Percentiles rank a stretch among this genome's conserved stretches.
Evolutionary conservation across 2,113 vertebrate species (phyloP).

Genomic region (Synodontis membranacea): DNA sequence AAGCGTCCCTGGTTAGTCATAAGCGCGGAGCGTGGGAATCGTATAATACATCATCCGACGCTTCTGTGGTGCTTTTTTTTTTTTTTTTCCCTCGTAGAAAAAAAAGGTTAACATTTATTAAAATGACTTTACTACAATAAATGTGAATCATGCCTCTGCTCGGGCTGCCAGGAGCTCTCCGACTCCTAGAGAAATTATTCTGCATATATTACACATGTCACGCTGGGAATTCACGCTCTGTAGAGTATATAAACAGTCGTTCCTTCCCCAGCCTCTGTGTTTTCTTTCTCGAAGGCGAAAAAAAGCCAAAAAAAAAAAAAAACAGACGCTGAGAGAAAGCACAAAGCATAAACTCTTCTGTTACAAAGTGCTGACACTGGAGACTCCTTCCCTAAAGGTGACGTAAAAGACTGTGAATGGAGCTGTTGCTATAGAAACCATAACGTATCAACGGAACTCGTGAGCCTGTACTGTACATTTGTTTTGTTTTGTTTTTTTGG

Average conservation of each 20-base stretch:
- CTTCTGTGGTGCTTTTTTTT: not conserved
- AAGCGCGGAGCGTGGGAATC: not conserved
- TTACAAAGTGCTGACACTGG: not conserved
- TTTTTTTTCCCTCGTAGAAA: not conserved
- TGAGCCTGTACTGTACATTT: too few relatives aligned
- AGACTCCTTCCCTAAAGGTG: too few relatives aligned
- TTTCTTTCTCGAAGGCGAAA: too few relatives aligned
- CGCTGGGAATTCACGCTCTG: not conserved
- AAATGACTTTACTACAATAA: constrained; percentile 15
- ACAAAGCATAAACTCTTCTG: too few relatives aligned
- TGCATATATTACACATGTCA: not conserved
- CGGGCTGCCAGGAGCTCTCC: not conserved
- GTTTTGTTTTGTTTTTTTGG: not conserved
- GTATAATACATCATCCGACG: not conserved
- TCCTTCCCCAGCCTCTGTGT: not conserved
- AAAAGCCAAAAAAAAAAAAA: too few relatives aligned
- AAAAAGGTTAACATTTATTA: constrained; percentile 31
- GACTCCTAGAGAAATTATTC: not conserved
- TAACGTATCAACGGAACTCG: rapidly evolving
- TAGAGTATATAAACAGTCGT: not conserved
- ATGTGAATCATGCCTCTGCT: not conserved
- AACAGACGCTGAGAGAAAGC: too few relatives aligned
- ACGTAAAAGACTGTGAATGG: too few relatives aligned
- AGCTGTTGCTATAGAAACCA: not conserved
- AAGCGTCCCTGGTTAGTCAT: not conserved